Base-by-base conservation (phyloP, 2,113 vertebrate genomes). In the human (Homo sapiens) region DNA sequence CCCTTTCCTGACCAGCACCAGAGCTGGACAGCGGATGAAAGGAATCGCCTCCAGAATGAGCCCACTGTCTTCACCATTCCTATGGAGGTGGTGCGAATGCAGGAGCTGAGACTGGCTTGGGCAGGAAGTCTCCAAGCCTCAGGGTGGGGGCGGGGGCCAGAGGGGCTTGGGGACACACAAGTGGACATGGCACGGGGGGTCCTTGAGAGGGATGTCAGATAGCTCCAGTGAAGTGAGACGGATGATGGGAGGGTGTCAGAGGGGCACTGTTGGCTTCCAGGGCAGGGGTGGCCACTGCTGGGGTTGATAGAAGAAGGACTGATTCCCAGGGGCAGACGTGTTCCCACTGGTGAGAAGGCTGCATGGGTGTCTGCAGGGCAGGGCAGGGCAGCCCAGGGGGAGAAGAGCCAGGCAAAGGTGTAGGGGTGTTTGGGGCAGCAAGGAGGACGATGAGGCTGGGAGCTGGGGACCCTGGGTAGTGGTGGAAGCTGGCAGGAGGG, bases 21-120 rank as follows among this genome's bases (percentile, higher is more conserved):
- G 6, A 82, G 66, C 32, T 6, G 57, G 45, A 30, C 32, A 2
- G 1, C 7, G 0, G 13, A 20, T 4, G 25, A 32, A 32, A 35
- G 2, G 55, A 6, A 6, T 17, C 0, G 2, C 11, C 25, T 40
- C 40, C n/a, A 1, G 14, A 25, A 12, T 8, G 59, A 16, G 61
- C 43, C 22, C 6, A 0, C 35, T 40, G 10, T 45, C 25, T 25
- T 57, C 7, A 14, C 0, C 0, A 2, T 45, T 18, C 18, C 64
- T 27, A 0, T 0, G 23, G 23, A 6, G 43, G 22, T 1, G 1
- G 10, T 27, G 57, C 35, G 27, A n/a, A 35, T 20, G 3, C 59
- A 27, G 25, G 43, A 27, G 40, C n/a, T 2, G 6, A n/a, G 68
- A 35, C 6, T 2, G 35, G 38, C 50, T 43, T 76, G 27, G 48